Evolutionary conservation across 2,113 vertebrate species (phyloP).

Genomic region (Lichenostomus cassidix): DNA sequence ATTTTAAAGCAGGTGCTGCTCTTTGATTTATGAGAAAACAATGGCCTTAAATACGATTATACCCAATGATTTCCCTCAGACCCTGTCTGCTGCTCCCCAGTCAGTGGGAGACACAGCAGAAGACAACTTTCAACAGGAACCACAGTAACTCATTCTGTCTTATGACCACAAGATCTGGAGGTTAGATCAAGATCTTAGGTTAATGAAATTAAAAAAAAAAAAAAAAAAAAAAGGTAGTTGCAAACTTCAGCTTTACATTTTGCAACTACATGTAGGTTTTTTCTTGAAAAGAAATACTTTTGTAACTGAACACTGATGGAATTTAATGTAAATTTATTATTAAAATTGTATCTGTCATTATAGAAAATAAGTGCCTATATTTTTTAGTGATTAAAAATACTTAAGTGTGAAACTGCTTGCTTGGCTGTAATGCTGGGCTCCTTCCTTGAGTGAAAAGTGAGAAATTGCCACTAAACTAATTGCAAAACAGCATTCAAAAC

Average conservation of each 20-base stretch:
- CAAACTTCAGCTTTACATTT: background rate
- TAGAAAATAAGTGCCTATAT: background rate
- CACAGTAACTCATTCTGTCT: background rate
- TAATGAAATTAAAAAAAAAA: background rate
- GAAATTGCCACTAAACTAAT: background rate
- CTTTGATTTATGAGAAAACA: slow-evolving; percentile 19
- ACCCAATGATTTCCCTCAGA: background rate
- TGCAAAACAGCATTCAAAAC: background rate
- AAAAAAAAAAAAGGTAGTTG: background rate
- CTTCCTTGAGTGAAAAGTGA: background rate
- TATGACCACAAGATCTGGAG: background rate
- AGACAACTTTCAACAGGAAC: background rate
- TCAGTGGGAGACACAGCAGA: background rate
- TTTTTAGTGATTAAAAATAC: background rate
- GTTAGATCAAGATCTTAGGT: background rate
- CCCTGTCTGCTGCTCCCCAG: background rate
- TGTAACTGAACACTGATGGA: background rate
- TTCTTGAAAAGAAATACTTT: background rate
- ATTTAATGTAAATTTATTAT: background rate
- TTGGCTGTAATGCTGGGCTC: background rate
- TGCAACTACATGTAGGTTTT: rapidly evolving
- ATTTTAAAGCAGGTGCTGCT: slow-evolving; percentile 2
- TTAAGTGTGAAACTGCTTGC: background rate
- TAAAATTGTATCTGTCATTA: background rate
- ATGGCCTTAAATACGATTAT: background rate